Conservation (phyloP, 2,888 invertebrate species). For the Machimus rusticus region DNA sequence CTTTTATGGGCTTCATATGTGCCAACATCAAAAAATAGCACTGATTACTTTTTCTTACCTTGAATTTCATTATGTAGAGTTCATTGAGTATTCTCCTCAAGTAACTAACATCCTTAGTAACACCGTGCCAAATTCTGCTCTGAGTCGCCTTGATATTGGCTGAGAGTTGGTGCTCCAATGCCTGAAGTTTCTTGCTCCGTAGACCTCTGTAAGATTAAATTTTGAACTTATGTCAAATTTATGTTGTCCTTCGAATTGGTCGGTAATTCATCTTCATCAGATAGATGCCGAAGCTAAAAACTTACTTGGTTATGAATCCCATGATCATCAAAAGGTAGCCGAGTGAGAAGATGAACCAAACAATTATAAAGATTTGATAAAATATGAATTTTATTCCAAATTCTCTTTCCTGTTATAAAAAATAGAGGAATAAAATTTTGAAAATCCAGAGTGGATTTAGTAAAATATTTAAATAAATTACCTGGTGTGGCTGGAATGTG, state of each 20-base stretch:
- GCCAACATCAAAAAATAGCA: neutral
- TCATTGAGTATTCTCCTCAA: conserved; percentile 80
- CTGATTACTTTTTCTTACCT: conserved; percentile 64
- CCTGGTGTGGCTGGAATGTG: conserved; percentile 62
- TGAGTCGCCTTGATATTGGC: conserved; percentile 81
- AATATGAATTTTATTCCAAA: conserved; percentile 71
- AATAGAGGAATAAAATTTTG: neutral
- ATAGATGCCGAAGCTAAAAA: conserved; percentile 35
- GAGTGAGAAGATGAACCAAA: conserved; percentile 91
- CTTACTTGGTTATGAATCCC: conserved; percentile 76
- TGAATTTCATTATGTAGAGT: conserved; percentile 81
- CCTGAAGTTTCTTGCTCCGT: conserved; percentile 75
- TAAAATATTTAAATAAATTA: conserved; percentile 43
- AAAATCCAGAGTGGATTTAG: neutral
- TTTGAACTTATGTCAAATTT: conserved; percentile 52
- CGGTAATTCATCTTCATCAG: neutral
- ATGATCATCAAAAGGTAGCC: conserved; percentile 91
- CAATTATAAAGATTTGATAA: conserved; percentile 82
- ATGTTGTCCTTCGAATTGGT: conserved; percentile 43
- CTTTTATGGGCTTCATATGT: neutral
- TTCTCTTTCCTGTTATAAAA: conserved; percentile 54
- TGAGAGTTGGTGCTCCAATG: conserved; percentile 79
- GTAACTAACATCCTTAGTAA: conserved; percentile 77
- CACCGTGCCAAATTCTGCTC: conserved; percentile 77
- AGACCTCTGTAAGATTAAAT: conserved; percentile 57